Base-by-base conservation (phyloP, 2,797 vertebrate genomes). In the Synaphobranchus kaupii region DNA sequence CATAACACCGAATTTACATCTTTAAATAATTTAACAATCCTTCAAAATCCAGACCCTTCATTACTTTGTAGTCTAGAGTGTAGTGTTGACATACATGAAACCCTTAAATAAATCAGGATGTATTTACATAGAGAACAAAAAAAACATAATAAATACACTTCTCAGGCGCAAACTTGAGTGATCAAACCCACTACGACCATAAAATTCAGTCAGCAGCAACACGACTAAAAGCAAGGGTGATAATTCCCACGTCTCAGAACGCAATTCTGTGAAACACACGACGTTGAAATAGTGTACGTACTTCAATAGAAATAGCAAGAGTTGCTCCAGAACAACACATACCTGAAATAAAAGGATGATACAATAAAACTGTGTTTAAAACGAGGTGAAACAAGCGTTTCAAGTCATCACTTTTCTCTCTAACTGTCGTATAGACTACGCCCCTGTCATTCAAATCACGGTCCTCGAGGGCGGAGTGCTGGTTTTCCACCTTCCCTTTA, bases 1-100 rank as follows among this genome's bases (percentile, higher is more conserved):
- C 89, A 90, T 87, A 87, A 91, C 90, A 92, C 82, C 89, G 85
- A 82, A 89, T 90, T 89, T 91, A 92, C 90, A 91, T 87, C 78
- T 86, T 90, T 89, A 92, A 90, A 88, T 86, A 90, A 88, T 89
- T 90, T 48, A 58, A 89, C 87, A 78, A 86, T 86, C 87, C 84
- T 87, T 88, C 76, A 88, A 78, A 91, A 90, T 88, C 31, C 83
- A 84, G 83, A 84, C 73, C 54, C 86, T 83, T 60, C 76, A 25
- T 89, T 86, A 84, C 66, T 76, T 80, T 81, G 60, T 47, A 89
- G 85, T 48, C 71, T 83, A 85, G 81, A 84, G 83, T 78, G 78
- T 83, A 85, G 58, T 80, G 83, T 34, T 85, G 34, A 87, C 54
- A 83, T 31, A 84, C 44, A 47, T 47, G 44, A 84, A 88, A 60